Base-by-base conservation (phyloP, 2,797 vertebrate species). In the Acridotheres tristis region DNA sequence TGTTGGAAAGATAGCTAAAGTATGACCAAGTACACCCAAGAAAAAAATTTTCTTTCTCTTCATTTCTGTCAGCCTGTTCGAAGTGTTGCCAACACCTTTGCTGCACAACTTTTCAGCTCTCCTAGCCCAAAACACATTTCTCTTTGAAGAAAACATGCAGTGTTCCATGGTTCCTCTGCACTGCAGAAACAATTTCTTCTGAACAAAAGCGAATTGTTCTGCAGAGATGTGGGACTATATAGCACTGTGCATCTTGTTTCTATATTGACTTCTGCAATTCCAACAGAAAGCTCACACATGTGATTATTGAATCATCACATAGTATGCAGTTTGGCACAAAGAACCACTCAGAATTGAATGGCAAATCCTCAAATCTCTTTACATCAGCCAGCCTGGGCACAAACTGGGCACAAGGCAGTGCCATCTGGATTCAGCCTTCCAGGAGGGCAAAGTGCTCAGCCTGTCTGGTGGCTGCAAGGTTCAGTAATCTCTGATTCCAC, bases 341-440 rank as follows among this genome's bases (percentile, higher is more conserved):
- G 34, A 47, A 45, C 23, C 36, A 10, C 3, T 2, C 14, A 32
- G 50, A 22, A 42, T 10, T 1, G 0, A 81, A 51, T 9, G 17
- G 11, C 19, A 54, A 17, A 17, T 48, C 26, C n/a, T 77, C 40
- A 65, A n/a, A 73, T 67, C 16, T 30, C 32, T 73, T 77, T 55
- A 42, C 8, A 23, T 65, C 19, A 80, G 16, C 22, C 32, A 67
- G 4, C 22, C 21, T 29, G 29, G 32, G 29, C 13, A 58, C 16
- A 61, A 68, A 69, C 13, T 26, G 61, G 38, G 45, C 20, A 42
- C 0, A 4, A 73, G 42, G 45, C 5, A 14, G 21, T 57, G 51
- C 6, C 51, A 32, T 50, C 45, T 57, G 43, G 26, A 63, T 83
- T 62, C 36, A 63, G 16, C 17, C n/a, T 55, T 55, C 11, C 9